Evolutionary conservation across 2,113 vertebrate species (phyloP), one percentile per base, ranked within the genome.

Genomic region (Edolisoma coerulescens): DNA sequence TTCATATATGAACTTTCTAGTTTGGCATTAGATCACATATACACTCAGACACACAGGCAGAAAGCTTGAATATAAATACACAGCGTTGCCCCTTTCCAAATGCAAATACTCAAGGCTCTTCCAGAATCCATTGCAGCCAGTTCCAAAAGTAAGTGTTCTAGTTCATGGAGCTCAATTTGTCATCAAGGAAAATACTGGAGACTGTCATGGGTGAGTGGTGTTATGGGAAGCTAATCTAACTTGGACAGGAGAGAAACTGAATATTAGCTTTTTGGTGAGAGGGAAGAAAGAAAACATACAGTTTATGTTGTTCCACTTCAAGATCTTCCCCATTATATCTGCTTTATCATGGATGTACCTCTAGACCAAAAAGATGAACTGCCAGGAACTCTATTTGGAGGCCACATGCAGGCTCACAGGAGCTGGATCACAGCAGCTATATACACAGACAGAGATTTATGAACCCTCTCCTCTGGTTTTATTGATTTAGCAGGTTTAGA

Each of bases 21-120:
- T 90, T 97, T 96, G 91, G 94, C 91, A 69, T 70, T 86, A 95
- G 73, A 94, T 93, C 87, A 92, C 69, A 74, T 92, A 89, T 19
- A 37, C 28, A 78, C 52, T 76, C 85, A 76, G 52, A 11, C 32
- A 78, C 6, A 32, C 74, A 76, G 35, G 60, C 90, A 87, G 60
- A 78, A 89, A 87, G 30, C 49, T 94, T 4, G 30, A 93, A 82
- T 54, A 81, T 79, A 79, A 94, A 86, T 89, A 90, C 37, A 71
- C 23, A 82, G 53, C 32, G 75, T 87, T 93, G 81, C 61, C 61
- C 45, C 49, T 94, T 96, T 96, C 81, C 82, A 87, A 89, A 65
- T 93, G 74, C 81, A 94, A 91, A 73, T 89, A 42, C 77, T 84
- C 35, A 19, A 65, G 63, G 87, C 16, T 95, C 50, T 84, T 83